Evolutionary conservation across 2,888 invertebrate genomes (phyloP).

Genomic region (Cheilosia grossa): DNA sequence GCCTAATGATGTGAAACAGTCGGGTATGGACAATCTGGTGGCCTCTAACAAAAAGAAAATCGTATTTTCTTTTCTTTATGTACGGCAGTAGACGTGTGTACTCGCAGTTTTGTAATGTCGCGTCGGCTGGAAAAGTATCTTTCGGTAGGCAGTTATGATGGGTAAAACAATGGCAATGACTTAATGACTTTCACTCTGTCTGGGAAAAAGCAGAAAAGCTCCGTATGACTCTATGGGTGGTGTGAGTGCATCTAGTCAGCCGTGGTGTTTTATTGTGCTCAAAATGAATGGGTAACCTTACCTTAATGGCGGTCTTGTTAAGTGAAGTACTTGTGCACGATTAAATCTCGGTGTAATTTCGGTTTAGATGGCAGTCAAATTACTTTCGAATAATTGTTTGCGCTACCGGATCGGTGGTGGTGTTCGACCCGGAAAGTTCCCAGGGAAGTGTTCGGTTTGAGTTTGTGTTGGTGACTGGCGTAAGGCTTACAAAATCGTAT

Average conservation of each 20-base stretch:
- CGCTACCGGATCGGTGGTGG: background rate
- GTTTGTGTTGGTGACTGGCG: too few species aligned
- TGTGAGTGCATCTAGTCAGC: conserved; percentile 36
- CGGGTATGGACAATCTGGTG: conserved; percentile 4
- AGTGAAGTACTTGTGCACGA: conserved; percentile 13
- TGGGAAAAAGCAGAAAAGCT: conserved; percentile 15
- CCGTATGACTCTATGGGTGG: conserved; percentile 19
- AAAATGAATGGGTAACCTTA: conserved; percentile 21
- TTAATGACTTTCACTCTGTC: conserved; percentile 66
- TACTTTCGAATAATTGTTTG: background rate
- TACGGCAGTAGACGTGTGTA: background rate
- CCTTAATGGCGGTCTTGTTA: conserved; percentile 49
- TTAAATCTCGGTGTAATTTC: background rate
- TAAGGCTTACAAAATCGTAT: too few species aligned
- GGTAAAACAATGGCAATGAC: conserved; percentile 54
- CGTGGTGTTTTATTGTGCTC: conserved; percentile 34
- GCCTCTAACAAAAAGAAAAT: conserved; percentile 22
- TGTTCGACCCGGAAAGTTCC: background rate
- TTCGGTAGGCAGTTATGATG: background rate
- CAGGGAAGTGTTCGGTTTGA: too few species aligned
- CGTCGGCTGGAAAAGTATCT: background rate
- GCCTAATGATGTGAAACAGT: too few species aligned
- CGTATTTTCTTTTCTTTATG: conserved; percentile 6
- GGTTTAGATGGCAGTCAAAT: background rate
- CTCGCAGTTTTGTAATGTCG: background rate